phyloP scores from a whole-genome alignment of 2,797 vertebrate genomes.

The Lutra lutra region DNA sequence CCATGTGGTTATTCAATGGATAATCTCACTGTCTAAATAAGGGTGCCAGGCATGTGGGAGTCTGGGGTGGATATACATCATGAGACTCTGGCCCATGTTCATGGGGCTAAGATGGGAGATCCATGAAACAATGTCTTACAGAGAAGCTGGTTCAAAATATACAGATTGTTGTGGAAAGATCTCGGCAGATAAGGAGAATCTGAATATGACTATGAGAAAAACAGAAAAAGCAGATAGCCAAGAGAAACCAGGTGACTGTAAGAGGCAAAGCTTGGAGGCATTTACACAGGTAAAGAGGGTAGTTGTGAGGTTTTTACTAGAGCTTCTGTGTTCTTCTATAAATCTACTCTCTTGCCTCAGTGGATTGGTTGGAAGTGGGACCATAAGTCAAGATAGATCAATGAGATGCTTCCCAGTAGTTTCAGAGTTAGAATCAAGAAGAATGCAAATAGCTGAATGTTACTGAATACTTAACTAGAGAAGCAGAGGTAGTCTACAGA shows the following conservation, averaged over 20 bases:
- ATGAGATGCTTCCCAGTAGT: not conserved
- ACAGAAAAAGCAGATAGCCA: not conserved
- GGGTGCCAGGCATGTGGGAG: not conserved
- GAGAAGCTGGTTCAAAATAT: not conserved
- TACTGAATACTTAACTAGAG: not conserved
- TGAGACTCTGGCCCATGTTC: not conserved
- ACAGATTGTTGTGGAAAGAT: not conserved
- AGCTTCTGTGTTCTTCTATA: not conserved
- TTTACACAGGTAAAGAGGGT: not conserved
- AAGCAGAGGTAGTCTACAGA: not conserved
- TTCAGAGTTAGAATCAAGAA: slow-evolving; percentile 42
- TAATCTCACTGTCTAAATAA: not conserved
- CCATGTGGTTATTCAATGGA: not conserved
- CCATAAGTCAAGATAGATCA: not conserved
- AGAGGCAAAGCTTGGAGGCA: not conserved
- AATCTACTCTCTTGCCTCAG: not conserved
- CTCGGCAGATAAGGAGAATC: not conserved
- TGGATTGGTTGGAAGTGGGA: not conserved
- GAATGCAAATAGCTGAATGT: not conserved
- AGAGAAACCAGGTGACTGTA: not conserved
- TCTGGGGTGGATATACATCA: not conserved
- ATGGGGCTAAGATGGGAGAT: not conserved
- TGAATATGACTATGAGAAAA: not conserved
- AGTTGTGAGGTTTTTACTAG: not conserved
- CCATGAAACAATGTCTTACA: not conserved